phyloP scores from a whole-genome alignment of 2,797 vertebrate genomes.

The Buceros bicornis region DNA sequence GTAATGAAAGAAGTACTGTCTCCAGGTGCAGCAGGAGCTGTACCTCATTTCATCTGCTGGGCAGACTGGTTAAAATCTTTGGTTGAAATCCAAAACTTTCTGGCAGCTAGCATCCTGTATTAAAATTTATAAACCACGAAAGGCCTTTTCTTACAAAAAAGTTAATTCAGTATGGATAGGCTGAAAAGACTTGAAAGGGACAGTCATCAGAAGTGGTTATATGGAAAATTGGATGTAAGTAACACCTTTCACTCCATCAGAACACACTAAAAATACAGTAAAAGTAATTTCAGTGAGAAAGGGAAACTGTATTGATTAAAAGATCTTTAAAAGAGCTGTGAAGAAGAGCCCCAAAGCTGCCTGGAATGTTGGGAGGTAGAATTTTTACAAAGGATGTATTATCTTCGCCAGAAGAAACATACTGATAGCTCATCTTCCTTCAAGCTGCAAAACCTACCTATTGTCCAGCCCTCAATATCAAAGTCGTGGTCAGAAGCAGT shows the following conservation, averaged over 20 bases:
- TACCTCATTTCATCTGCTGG: slow-evolving; percentile 76
- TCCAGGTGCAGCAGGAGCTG: slow-evolving; percentile 79
- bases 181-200: slow-evolving; percentile 77
- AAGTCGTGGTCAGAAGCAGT: neutral
- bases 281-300: slow-evolving; percentile 74
- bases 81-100: slow-evolving; percentile 80
- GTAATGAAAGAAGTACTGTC: slow-evolving; percentile 82
- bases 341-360: slow-evolving; percentile 22
- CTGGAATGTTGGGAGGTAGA: neutral
- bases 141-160: slow-evolving; percentile 82
- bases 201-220: slow-evolving; percentile 79
- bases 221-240: slow-evolving; percentile 81
- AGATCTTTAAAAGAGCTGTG: slow-evolving; percentile 51
- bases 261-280: slow-evolving; percentile 79
- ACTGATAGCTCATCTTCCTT: neutral
- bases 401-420: neutral
- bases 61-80: slow-evolving; percentile 77
- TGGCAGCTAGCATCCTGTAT: slow-evolving; percentile 82
- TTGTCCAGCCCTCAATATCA: neutral
- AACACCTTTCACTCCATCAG: slow-evolving; percentile 69
- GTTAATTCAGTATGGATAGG: slow-evolving; percentile 80
- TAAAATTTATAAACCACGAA: slow-evolving; percentile 85
- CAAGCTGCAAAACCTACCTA: neutral
- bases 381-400: neutral
- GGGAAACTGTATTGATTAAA: slow-evolving; percentile 57